These are phyloP conservation scores for Machimus rusticus DNA, from an alignment of 2,888 invertebrate species.

Conservation along the genomic window DNA sequence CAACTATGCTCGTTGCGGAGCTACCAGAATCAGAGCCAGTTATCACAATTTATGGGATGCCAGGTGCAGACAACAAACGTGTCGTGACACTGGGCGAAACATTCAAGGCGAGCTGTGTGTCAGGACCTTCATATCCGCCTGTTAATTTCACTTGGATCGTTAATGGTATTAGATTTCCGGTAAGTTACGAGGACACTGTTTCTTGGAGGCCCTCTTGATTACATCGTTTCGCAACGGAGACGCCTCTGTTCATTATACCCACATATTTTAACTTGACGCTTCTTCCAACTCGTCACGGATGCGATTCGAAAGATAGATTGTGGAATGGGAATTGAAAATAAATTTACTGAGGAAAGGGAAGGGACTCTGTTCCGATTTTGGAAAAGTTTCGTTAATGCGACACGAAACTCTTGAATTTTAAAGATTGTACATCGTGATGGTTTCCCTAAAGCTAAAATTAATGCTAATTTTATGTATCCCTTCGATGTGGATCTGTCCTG, in stretches of 20 bases:
- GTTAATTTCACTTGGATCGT: constrained; percentile 64
- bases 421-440: not conserved
- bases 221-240: not conserved
- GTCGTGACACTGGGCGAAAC: constrained; percentile 60
- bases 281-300: not conserved
- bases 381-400: not conserved
- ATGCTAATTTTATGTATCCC: not conserved
- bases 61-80: constrained; percentile 57
- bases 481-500: not conserved
- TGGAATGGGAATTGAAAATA: not conserved
- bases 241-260: not conserved
- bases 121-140: constrained; percentile 61
- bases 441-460: not conserved
- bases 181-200: constrained; percentile 37
- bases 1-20: constrained; percentile 62
- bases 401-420: not conserved
- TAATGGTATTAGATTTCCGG: constrained; percentile 55
- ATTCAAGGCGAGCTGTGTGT: constrained; percentile 62
- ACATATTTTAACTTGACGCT: not conserved
- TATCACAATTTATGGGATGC: constrained; percentile 58
- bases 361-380: not conserved
- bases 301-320: not conserved
- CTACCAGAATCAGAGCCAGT: constrained; percentile 61
- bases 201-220: not conserved
- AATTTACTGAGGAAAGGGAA: not conserved